phyloP scores from a whole-genome alignment of 2,888 invertebrate species.

The Chaetogeoica ovagalla region DNA sequence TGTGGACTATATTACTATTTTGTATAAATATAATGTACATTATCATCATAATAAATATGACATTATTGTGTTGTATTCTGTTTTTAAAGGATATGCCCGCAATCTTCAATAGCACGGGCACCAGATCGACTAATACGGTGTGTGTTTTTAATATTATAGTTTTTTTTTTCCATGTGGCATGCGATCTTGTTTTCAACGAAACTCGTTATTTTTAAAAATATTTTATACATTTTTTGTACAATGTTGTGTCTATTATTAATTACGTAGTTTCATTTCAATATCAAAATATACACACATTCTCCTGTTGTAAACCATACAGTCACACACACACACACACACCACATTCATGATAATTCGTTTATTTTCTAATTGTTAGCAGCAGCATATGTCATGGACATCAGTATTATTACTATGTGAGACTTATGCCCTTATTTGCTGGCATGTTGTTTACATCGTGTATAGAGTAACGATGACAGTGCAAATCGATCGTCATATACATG shows the following conservation, averaged over 20 bases:
- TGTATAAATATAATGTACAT: background rate
- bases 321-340: background rate
- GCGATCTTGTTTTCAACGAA: background rate
- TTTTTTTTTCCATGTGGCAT: constrained; percentile 12
- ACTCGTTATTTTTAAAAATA: background rate
- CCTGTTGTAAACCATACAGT: background rate
- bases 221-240: background rate
- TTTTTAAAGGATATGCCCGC: constrained; percentile 42
- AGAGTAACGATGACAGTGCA: too few species aligned
- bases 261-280: background rate
- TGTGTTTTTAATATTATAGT: constrained; percentile 25
- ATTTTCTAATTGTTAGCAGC: background rate
- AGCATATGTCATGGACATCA: too few species aligned
- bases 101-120: constrained; percentile 14
- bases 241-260: background rate
- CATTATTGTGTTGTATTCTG: constrained; percentile 26
- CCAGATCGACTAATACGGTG: constrained; percentile 41
- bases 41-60: background rate
- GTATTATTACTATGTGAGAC: too few species aligned
- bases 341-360: background rate
- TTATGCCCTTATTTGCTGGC: too few species aligned
- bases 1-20: background rate
- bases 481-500: too few species aligned
- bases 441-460: too few species aligned
- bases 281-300: background rate